Conservation (phyloP, 2,888 invertebrate species). For the Drosophila fungiperda region DNA sequence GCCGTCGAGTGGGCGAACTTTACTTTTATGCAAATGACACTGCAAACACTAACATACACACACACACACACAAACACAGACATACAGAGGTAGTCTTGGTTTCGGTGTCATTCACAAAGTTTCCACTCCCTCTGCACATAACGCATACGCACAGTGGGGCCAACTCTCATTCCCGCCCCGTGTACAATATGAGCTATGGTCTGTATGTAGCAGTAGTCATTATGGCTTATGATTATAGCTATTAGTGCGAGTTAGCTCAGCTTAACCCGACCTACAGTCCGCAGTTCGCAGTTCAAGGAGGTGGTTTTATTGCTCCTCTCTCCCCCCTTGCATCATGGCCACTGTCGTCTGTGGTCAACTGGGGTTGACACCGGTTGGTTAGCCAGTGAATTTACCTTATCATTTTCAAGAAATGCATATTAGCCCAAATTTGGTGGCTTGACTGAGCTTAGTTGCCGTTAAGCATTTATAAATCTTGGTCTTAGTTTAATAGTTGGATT, state of each 20-base stretch:
- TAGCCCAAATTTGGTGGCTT: conserved; percentile 30
- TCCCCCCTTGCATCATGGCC: conserved; percentile 13
- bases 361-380: conserved; percentile 25
- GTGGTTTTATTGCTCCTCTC: conserved; percentile 43
- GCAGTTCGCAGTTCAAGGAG: conserved; percentile 16
- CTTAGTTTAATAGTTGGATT: conserved; percentile 1
- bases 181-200: conserved; percentile 56
- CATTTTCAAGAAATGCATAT: conserved; percentile 49
- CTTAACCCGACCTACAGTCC: conserved; percentile 39
- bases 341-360: conserved; percentile 54
- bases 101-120: conserved; percentile 76
- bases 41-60: conserved; percentile 39
- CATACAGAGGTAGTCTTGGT: conserved; percentile 24
- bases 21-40: conserved; percentile 79
- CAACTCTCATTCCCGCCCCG: conserved; percentile 5
- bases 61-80: conserved; percentile 10
- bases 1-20: conserved; percentile 79
- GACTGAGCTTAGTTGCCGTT: conserved; percentile 12
- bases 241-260: conserved; percentile 68
- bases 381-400: conserved; percentile 37
- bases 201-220: conserved; percentile 60
- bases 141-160: conserved; percentile 57
- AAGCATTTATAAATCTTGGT: conserved; percentile 13
- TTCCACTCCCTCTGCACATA: conserved; percentile 48
- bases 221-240: conserved; percentile 79